Percentiles rank a stretch among this genome's conserved stretches.
These are phyloP conservation scores for Sarotherodon lohbergeri DNA, from an alignment of 2,113 vertebrate genomes.

Conservation along the genomic window DNA sequence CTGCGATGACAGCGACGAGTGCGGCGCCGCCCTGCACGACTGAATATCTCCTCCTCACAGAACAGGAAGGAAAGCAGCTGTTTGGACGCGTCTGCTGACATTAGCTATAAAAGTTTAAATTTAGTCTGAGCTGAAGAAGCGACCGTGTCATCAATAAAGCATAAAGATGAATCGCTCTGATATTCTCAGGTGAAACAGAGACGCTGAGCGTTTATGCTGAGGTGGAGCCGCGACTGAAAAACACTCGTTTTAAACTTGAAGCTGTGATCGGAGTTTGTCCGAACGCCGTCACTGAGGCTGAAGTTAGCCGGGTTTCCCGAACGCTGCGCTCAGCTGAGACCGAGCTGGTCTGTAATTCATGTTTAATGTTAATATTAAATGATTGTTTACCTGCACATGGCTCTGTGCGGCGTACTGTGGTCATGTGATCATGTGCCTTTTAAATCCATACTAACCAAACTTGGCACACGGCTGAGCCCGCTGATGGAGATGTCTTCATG, in stretches of 20 bases:
- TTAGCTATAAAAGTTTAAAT: not conserved
- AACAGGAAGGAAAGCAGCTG: not conserved
- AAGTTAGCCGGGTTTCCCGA: fast-evolving
- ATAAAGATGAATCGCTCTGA: not conserved
- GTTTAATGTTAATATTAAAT: not conserved
- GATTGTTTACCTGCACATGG: not conserved
- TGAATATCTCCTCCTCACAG: not conserved
- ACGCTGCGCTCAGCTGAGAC: not conserved
- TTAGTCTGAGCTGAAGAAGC: not conserved
- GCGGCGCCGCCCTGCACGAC: not conserved
- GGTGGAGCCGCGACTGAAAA: not conserved
- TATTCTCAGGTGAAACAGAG: not conserved
- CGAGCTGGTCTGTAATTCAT: not conserved
- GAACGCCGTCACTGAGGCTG: not conserved
- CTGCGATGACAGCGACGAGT: not conserved
- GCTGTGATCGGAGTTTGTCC: not conserved
- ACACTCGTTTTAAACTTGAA: not conserved
- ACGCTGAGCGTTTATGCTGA: not conserved
- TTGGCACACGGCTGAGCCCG: fast-evolving
- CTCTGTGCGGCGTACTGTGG: fast-evolving
- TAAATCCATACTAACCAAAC: not conserved
- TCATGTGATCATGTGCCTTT: not conserved
- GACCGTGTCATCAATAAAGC: not conserved
- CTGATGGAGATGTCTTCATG: not conserved
- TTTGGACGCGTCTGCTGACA: not conserved